Evolutionary conservation across 2,113 vertebrate genomes (phyloP), one percentile per base, ranked within the genome.

Genomic region (Chiloscyllium plagiosum): DNA sequence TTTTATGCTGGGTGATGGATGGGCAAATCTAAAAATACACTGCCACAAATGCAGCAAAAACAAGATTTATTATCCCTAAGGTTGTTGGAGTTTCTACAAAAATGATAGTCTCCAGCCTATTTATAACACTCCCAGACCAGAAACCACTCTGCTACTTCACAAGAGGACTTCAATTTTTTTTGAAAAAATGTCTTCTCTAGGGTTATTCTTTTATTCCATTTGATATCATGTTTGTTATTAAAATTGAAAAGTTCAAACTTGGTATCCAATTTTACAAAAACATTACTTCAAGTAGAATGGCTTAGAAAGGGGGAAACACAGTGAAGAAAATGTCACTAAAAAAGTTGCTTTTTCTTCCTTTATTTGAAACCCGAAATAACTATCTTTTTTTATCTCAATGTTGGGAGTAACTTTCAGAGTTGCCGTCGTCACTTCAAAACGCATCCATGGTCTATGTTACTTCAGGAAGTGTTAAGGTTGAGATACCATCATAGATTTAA

Each of bases 11-110:
- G 37, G n/a, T 93, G 89, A 93, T 37, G 52, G 33, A 66, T 93
- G 89, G n/a, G 66, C 89, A 93, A 93, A 66, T 93, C 56, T 66
- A 93, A 93, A 93, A 93, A 93, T 93, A 93, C 61, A 68, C 89
- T 37, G 89, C 37, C 89, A 93, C 33, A 93, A 61, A 19, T 93
- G 89, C 89, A 93, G 61, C 89, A 68, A 65, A 65, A 65, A 61
- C 8, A 93, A 93, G 61, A 93, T 93, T 93, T 93, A 93, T 93
- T 93, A 93, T 42, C 56, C 61, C 89, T 93, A 20, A 83, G 19
- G 80, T 83, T 83, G 15, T 37, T 42, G 65, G 61, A 90, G 61
- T 37, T 19, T 93, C n/a, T 37, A 19, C 61, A 93, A 37, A 93
- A 66, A 66, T 68, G 65, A 93, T 66, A 42, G 33, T 66, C 33